Base-by-base conservation (phyloP, 2,888 invertebrate species). In the Leptinotarsa peninsularis region DNA sequence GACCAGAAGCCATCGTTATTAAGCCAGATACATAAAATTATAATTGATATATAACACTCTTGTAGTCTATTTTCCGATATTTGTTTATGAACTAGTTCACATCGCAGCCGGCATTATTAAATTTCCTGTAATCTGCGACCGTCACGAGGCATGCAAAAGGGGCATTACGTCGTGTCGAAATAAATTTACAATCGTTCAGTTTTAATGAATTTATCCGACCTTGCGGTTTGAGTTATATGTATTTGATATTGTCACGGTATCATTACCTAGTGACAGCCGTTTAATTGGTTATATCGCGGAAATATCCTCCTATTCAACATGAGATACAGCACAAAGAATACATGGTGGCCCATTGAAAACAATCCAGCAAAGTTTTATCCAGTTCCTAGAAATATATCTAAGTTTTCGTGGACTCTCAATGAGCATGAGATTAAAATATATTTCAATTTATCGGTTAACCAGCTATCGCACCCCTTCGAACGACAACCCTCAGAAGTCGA, bases 11-110 rank as follows among this genome's bases (percentile, higher is more conserved):
- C 54, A 68, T 49, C 73, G 49, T 71, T 67, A 72, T 72, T 77
- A 77, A 72, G 60, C 76, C 50, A 50, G 73, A 77, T 76, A 73
- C 73, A 74, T 80, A 74, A 76, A 79, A 79, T 79, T 76, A 79
- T 80, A 81, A 81, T 79, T 82, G 82, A 82, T 82, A 78, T 82
- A 82, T 81, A 80, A 81, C 79, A 80, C 77, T 77, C 74, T 72
- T 78, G 79, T 79, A 71, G 49, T 80, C 76, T 76, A 75, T 79
- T 80, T 81, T 77, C 76, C 68, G 67, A 73, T 76, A 79, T 81
- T 80, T 79, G 79, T 78, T 79, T 77, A 78, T 76, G 78, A 74
- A 78, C 81, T 79, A 73, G 82, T 81, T 72, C 69, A 43, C n/a
- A 60, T 67, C 66, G 27, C 66, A 72, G 72, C 66, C 69, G 54